Base-by-base conservation (phyloP, 2,113 vertebrate species). In the Orthochromis malagaraziensis region DNA sequence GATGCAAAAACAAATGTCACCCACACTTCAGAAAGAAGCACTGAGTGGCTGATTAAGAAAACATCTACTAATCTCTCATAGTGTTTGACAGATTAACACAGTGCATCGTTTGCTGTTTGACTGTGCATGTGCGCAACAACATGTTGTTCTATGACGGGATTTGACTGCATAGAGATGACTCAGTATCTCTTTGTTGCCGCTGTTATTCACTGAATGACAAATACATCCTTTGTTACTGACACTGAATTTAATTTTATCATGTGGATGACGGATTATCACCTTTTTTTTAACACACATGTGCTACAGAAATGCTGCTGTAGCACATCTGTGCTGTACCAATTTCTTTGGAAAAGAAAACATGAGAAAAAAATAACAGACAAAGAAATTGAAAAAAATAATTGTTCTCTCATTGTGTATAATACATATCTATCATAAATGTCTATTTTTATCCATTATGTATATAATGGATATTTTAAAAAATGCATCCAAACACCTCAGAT, bases 21-120 rank as follows among this genome's bases (percentile, higher is more conserved):
- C 17, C 26, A 51, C 45, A 77, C 70, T 10, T 29, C 21, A 75
- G 70, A 75, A 47, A 47, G 9, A 47, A 75, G 42, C 70, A 7
- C 42, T 8, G 42, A 47, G 42, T 11, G 40, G 24, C 21, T 75
- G 24, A 75, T 47, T 49, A 7, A 42, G 38, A 38, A 82, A 16
- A 19, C 80, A 82, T 84, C 26, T 68, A 88, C 24, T 40, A 79
- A 77, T 86, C 60, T 82, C 54, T 55, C 21, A 51, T n/a, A 13
- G 31, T 68, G 26, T 81, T 60, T 85, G 65, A 70, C 19, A 84
- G 81, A 82, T 83, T 75, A 24, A 19, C 14, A 9, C 21, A n/a
- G 11, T 47, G 54, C 4, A 55, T n/a, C 4, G 12, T 38, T 31
- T 38, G 8, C 8, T 21, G 11, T 82, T 35, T 16, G 19, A 75